These are phyloP conservation scores for Myopa tessellatipennis DNA, from an alignment of 2,888 invertebrate species.

Conservation along the genomic window DNA sequence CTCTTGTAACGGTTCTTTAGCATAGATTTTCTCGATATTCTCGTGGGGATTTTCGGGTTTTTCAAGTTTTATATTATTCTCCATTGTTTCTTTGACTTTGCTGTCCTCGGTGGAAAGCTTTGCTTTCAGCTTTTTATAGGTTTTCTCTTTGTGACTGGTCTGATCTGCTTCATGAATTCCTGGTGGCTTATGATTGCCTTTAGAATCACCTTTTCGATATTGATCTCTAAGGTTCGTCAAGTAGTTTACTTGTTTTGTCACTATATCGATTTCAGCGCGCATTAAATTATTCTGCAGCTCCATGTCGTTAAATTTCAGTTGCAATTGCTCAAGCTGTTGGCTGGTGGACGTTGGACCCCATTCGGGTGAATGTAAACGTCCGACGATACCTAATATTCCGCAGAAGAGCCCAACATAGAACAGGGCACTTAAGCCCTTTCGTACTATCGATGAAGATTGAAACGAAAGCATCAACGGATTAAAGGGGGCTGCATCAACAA, in stretches of 20 bases:
- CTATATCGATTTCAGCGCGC: conserved; percentile 64
- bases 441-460: conserved; percentile 48
- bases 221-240: conserved; percentile 50
- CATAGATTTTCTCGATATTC: neutral
- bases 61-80: neutral
- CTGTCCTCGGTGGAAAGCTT: neutral
- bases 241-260: conserved; percentile 62
- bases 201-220: conserved; percentile 47
- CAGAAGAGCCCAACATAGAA: conserved; percentile 58
- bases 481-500: conserved; percentile 2
- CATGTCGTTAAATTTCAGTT: conserved; percentile 57
- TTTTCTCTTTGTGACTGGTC: neutral
- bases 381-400: conserved; percentile 58
- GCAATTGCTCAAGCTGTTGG: conserved; percentile 47
- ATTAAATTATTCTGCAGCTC: conserved; percentile 64
- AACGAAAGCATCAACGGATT: neutral
- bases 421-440: conserved; percentile 54
- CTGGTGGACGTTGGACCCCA: conserved; percentile 50
- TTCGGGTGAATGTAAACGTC: conserved; percentile 57
- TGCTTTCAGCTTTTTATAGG: neutral
- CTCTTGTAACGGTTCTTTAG: neutral
- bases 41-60: neutral
- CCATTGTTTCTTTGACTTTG: neutral
- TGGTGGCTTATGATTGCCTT: conserved; percentile 51
- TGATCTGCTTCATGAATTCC: neutral